Base-by-base conservation (phyloP, 1,140 invertebrate genomes). In the Brachionus plicatilis region DNA sequence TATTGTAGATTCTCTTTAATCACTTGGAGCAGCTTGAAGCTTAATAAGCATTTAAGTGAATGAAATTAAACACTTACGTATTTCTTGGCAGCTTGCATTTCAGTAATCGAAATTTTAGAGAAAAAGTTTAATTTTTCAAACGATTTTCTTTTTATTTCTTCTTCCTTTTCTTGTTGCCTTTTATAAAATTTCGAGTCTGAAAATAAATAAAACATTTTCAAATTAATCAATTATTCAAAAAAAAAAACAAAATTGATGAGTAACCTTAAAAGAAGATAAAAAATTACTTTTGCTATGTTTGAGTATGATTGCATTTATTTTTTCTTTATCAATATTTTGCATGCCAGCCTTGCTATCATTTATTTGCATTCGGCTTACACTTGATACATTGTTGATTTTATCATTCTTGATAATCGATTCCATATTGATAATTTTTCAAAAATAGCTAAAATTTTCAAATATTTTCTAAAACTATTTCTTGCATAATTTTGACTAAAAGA, bases 251-350 rank as follows among this genome's bases (percentile, higher is more conserved):
- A 8, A 72, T 41, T 72, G 41, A 50, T 85, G 37, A 50, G 11
- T 70, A 41, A n/a, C 11, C 6, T 20, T 11, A 29, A 45, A 79
- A 47, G 7, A 7, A 84, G 20, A 68, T 8, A 29, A n/a, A 3
- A 14, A 45, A 37, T 85, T 47, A 90, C 89, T 92, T 89, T 91
- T 90, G 24, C 92, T 92, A 43, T 90, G 90, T 85, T 92, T 90
- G 85, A 89, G 86, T 83, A 93, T 92, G 56, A 92, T 91, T 87
- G 91, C 87, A 87, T 92, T 92, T 9, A 93, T 92, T 84, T 87
- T 88, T 17, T 90, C 91, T 76, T 90, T 91, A 86, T 93, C 91
- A 11, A 93, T 85, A 17, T 91, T 90, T 86, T 90, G 87, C 91
- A 92, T 92, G 12, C 92, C 92, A 82, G 92, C 92, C 86, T 92